Conservation (phyloP, 2,113 vertebrate species). For the Paratilapia polleni region DNA sequence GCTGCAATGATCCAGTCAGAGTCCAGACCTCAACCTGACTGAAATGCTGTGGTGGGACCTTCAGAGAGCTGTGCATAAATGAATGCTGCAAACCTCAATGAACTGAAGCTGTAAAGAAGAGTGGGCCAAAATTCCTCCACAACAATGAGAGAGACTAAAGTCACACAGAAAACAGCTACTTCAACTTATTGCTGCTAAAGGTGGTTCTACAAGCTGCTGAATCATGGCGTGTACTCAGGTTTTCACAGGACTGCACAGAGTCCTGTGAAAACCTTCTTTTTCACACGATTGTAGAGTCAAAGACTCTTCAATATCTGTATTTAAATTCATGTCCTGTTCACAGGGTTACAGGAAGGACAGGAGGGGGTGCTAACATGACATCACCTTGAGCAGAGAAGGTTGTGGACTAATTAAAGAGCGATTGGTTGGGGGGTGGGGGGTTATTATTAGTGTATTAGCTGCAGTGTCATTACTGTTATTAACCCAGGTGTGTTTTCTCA, state of each 20-base stretch:
- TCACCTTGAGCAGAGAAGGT: constrained; percentile 38
- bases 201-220: neutral
- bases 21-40: neutral
- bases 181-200: neutral
- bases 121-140: neutral
- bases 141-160: neutral
- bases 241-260: neutral
- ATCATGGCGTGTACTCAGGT: neutral
- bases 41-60: neutral
- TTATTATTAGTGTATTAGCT: constrained; percentile 59
- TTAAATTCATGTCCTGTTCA: neutral
- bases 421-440: neutral
- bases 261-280: neutral
- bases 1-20: neutral
- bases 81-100: neutral
- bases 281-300: neutral
- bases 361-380: constrained; percentile 29
- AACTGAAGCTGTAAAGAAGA: neutral
- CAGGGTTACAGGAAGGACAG: neutral
- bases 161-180: neutral
- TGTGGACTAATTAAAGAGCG: constrained; percentile 36
- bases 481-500: constrained; percentile 69
- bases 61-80: neutral
- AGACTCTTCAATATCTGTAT: neutral
- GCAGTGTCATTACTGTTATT: constrained; percentile 51